Percentiles rank a stretch among this genome's conserved stretches.
These are phyloP conservation scores for Cossypha heuglini DNA, from an alignment of 2,797 vertebrate genomes.

Conservation along the genomic window DNA sequence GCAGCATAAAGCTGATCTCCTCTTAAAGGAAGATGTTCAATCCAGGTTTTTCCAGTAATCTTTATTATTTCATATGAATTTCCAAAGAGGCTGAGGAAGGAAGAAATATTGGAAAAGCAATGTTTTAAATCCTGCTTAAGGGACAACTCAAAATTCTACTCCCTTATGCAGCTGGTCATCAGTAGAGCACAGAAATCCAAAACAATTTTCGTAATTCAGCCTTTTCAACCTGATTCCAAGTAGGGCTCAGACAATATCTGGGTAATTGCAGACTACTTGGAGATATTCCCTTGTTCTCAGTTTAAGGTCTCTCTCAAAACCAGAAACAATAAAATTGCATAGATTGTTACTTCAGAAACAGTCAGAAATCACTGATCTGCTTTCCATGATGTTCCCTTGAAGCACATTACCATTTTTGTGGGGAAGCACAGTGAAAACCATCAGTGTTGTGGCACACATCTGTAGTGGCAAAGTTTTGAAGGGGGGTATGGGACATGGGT, in stretches of 20 bases:
- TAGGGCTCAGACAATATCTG: neutral
- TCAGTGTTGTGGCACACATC: neutral
- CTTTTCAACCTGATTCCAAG: neutral
- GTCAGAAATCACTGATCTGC: neutral
- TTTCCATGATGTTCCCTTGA: neutral
- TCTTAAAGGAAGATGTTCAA: neutral
- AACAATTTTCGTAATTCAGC: neutral
- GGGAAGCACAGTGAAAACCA: neutral
- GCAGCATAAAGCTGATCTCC: neutral
- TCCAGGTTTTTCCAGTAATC: neutral
- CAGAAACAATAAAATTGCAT: neutral
- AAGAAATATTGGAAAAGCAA: neutral
- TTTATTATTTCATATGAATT: neutral
- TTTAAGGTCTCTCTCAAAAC: neutral
- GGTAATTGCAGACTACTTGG: neutral
- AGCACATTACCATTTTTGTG: neutral
- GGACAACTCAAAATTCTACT: neutral
- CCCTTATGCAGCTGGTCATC: neutral
- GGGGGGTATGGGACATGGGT: accelerated
- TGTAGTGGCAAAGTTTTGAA: neutral
- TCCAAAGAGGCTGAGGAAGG: neutral
- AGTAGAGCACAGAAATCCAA: neutral
- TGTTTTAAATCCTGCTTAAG: neutral
- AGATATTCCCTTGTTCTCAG: neutral
- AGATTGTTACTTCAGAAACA: neutral